Base-by-base conservation (phyloP, 2,888 invertebrate species). In the Seira musarum region DNA sequence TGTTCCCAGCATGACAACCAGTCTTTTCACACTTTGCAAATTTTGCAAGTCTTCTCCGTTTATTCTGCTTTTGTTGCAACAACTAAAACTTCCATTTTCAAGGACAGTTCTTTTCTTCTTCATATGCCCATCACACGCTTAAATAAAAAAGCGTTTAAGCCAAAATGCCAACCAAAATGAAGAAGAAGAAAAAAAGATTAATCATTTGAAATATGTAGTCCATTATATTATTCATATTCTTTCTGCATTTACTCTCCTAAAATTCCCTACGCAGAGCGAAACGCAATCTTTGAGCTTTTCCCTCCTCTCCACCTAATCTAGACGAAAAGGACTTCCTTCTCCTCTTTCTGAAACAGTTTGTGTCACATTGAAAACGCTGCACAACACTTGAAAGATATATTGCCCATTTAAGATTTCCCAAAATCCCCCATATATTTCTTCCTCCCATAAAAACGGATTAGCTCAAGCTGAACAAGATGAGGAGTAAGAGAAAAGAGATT, bases 401-500 rank as follows among this genome's bases (percentile, higher is more conserved):
- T 73, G 65, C 69, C 68, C 65, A 69, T 64, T 80, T 80, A 73
- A 74, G 64, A 64, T 53, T 69, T 80, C 72, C 68, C 65, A 13
- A 80, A 80, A 80, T 73, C 80, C 80, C 73, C 74, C 79, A 79
- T 79, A 49, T 53, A 53, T 73, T 68, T 69, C 72, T 73, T 53
- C 53, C 21, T n/a, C 49, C 25, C 30, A 25, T 65, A 65, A 49
- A 72, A 67, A 53, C 68, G 35, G 70, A 72, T 40, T 71, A 73
- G 68, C 73, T 74, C 68, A 72, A 61, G 68, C 67, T 78, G 57
- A 78, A 57, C 72, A 67, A 19, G 77, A 71, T 49, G 66, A 72
- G 21, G 70, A 77, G 10, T 71, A 25, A 64, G 64, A 67, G 72
- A 61, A 80, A 74, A 72, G 64, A 80, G 80, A 80, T 80, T 80